Conservation (phyloP, 2,888 invertebrate species). For the Nephrotoma appendiculata region DNA sequence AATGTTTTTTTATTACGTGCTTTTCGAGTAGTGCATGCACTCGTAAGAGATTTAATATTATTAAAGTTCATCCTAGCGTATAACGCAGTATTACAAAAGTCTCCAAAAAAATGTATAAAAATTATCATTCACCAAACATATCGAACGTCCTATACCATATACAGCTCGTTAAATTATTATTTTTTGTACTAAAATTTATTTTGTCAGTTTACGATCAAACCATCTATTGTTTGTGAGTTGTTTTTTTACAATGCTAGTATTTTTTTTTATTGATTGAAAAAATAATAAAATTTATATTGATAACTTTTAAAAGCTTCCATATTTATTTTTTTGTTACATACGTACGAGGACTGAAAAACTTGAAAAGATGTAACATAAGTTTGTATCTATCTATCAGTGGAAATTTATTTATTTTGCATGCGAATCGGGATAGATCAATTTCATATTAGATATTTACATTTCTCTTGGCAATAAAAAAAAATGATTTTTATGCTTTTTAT, state of each 20-base stretch:
- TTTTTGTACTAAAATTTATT: background rate
- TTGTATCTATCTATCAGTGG: background rate
- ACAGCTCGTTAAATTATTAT: no score
- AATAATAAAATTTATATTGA: background rate
- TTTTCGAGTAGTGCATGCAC: no score
- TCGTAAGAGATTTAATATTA: no score
- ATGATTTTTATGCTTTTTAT: background rate
- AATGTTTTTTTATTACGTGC: no score
- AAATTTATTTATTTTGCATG: background rate
- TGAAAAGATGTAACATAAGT: background rate
- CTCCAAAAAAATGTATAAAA: no score
- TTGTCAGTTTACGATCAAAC: background rate
- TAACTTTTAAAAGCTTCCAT: background rate
- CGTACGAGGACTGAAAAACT: background rate
- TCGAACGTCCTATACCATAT: no score
- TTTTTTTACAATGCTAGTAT: background rate
- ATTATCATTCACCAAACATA: no score
- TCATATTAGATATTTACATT: background rate
- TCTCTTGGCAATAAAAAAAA: background rate
- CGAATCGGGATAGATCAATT: background rate
- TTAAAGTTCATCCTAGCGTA: no score
- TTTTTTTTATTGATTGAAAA: background rate
- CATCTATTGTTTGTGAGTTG: background rate
- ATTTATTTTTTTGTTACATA: background rate
- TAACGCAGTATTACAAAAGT: no score